These are phyloP conservation scores for Epizoanthus rinbou DNA, from an alignment of 92 coral and sea anemone genomes.

Conservation along the genomic window DNA sequence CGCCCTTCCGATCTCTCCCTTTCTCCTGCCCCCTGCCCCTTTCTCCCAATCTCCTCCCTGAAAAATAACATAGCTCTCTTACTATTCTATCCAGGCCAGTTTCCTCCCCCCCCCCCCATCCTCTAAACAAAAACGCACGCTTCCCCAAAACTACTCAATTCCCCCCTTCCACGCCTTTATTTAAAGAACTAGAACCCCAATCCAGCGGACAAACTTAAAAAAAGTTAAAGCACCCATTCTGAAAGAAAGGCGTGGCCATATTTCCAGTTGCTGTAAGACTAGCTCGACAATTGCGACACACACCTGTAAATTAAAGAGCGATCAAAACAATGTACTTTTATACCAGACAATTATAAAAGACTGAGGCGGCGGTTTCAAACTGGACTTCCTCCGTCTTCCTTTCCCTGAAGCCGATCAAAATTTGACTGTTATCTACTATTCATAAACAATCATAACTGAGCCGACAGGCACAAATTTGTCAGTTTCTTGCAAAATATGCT, in stretches of 20 bases:
- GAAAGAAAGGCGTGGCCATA: constrained; percentile 45
- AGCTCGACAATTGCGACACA: constrained; percentile 49
- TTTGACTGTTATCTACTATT: background rate
- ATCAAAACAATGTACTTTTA: constrained; percentile 33
- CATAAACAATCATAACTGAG: constrained; percentile 51
- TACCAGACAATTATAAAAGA: constrained; percentile 33
- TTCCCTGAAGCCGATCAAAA: constrained; percentile 18
- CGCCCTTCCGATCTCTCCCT: no score
- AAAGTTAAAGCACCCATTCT: constrained; percentile 47
- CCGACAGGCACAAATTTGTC: constrained; percentile 51
- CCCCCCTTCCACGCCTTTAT: constrained; percentile 15
- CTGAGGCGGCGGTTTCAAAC: constrained; percentile 22
- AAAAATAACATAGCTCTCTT: constrained; percentile 32
- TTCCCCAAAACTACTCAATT: constrained; percentile 23
- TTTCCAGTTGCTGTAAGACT: constrained; percentile 37
- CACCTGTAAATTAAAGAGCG: constrained; percentile 41
- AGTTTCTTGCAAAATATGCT: constrained; percentile 50
- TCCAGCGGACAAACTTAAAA: constrained; percentile 28
- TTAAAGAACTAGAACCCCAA: constrained; percentile 25
- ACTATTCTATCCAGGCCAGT: constrained; percentile 27
- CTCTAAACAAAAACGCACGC: constrained; percentile 25
- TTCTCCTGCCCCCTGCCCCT: no score
- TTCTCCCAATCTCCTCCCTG: constrained; percentile 14
- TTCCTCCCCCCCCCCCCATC: constrained; percentile 7
- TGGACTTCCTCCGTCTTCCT: constrained; percentile 24